Base-by-base conservation (phyloP, 2,888 invertebrate species). In the Agonum fuliginosum region DNA sequence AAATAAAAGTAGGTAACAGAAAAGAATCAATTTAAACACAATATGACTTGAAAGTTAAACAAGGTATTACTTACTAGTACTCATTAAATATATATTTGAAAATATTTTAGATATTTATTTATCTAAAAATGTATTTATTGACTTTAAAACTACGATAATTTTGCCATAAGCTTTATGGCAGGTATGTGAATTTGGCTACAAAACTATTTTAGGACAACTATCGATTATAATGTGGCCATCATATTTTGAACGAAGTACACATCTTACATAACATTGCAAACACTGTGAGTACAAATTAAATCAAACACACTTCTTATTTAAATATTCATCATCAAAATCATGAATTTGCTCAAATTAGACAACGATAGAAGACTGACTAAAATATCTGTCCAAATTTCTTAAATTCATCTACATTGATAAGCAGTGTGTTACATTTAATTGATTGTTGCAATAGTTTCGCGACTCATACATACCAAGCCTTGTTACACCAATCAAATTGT, bases 221-320 rank as follows among this genome's bases (percentile, higher is more conserved):
- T 43, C 8, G 10, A 37, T 2, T 43, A 5, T 14, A 43, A 48
- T 27, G 58, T 62, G 58, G 58, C 58, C 58, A 62, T 62, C 58
- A 30, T 62, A 62, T 62, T 62, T 62, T 62, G 58, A 62, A 62
- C 30, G 30, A 62, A 62, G 58, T 62, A 34, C 30, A 27, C 58
- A 62, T 20, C n/a, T 54, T 62, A 62, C 54, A 58, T 24, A 58
- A 58, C 37, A 34, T 65, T 65, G 43, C 41, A 43, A 37, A 67
- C 41, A 69, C 65, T 65, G 65, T 69, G 69, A 69, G 69, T 69
- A 69, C 69, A 43, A 41, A 41, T 67, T 34, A 67, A 67, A 22
- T 67, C 12, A 17, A 67, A 67, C 67, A 67, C 41, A 67, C 12
- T 41, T 20, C 10, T 41, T 41, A 20, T 34, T 27, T n/a, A n/a